Percentiles rank a stretch among this genome's conserved stretches.
These are phyloP conservation scores for Corythornis leucogaster DNA, from an alignment of 2,797 vertebrate species.

Conservation along the genomic window DNA sequence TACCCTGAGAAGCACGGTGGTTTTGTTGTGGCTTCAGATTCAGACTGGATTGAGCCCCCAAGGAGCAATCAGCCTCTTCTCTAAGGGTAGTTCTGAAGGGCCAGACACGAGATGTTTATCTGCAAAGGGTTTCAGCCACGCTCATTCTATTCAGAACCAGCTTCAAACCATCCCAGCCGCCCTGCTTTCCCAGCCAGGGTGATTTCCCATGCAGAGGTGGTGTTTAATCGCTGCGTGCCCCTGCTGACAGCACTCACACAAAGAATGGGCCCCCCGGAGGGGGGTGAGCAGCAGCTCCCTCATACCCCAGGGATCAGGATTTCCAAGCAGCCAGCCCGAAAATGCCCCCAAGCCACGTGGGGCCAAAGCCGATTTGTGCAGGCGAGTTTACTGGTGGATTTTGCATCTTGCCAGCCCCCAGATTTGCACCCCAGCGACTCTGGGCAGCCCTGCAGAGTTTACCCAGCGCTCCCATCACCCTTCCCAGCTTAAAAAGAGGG, in stretches of 20 bases:
- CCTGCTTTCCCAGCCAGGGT: neutral
- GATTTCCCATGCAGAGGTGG: neutral
- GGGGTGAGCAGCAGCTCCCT: neutral
- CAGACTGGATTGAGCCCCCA: neutral
- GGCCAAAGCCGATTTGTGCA: neutral
- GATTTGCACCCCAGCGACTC: rapidly evolving
- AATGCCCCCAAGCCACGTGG: neutral
- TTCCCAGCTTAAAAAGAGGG: neutral
- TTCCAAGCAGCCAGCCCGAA: neutral
- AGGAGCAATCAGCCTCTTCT: neutral
- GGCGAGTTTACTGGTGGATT: neutral
- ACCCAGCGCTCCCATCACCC: neutral
- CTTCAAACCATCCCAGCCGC: neutral
- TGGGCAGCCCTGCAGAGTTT: neutral
- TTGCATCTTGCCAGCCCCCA: neutral
- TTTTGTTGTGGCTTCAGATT: neutral
- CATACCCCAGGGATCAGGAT: neutral
- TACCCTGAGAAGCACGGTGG: neutral
- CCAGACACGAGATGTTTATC: neutral
- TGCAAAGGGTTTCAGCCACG: neutral
- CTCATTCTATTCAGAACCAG: neutral
- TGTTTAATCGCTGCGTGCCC: neutral
- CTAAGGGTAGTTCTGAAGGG: neutral
- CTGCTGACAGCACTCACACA: neutral
- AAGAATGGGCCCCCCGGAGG: neutral